Conservation (phyloP, 2,113 vertebrate species). For the Pterophyllum scalare region DNA sequence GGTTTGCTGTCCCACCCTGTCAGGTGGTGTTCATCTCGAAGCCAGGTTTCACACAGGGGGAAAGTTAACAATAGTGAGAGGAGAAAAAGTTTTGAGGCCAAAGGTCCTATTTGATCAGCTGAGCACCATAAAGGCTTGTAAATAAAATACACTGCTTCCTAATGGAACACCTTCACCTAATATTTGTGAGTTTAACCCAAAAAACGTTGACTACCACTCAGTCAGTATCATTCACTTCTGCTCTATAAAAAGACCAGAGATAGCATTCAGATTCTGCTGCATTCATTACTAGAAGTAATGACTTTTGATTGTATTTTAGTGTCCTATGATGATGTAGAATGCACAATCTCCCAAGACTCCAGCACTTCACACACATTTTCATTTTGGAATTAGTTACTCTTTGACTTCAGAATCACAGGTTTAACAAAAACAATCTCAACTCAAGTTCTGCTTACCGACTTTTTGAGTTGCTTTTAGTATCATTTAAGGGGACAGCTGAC, state of each 20-base stretch:
- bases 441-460: background rate
- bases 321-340: background rate
- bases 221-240: background rate
- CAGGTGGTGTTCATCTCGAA: constrained; percentile 60
- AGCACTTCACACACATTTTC: background rate
- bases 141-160: background rate
- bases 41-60: constrained; percentile 43
- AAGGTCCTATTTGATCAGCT: background rate
- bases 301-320: background rate
- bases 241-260: background rate
- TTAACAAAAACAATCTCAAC: background rate
- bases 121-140: background rate
- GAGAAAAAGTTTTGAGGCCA: constrained; percentile 25
- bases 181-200: background rate
- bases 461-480: background rate
- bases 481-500: background rate
- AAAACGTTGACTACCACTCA: background rate
- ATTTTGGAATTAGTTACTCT: background rate
- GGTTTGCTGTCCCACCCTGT: constrained; percentile 43
- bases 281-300: background rate
- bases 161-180: background rate
- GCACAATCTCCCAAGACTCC: background rate
- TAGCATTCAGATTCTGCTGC: background rate
- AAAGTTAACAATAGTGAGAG: constrained; percentile 21
- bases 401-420: background rate